Evolutionary conservation across 2,888 invertebrate species (phyloP), one percentile per base, ranked within the genome.

Genomic region (Agonopterix heracliana): DNA sequence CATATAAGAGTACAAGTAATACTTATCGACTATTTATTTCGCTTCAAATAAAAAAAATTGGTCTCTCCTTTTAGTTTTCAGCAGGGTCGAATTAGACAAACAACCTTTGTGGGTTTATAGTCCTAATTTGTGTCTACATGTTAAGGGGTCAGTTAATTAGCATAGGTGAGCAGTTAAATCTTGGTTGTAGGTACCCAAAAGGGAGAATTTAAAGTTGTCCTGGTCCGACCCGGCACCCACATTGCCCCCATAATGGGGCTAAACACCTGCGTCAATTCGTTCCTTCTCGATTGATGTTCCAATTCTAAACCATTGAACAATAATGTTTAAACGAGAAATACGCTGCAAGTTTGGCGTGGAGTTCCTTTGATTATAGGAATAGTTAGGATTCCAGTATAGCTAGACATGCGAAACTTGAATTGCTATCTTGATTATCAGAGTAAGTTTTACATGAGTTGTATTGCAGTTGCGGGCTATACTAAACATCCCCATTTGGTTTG

Each of bases 81-180:
- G 9, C 34, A 34, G n/a, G 47, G 41, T 11, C 42, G 35, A 47
- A 47, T 47, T 47, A 46, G 47, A 35, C 35, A 49, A 45, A 45
- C 49, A 35, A 40, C 44, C 44, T 44, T 2, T 43, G 43, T 9
- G 26, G 36, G 41, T 9, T 13, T 14, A 17, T 35, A 49, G 35
- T 42, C 34, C 45, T 45, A 41, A 47, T 42, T 47, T 47, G 47
- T 47, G 46, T 45, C 36, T 49, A 41, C 47, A 41, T 51, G 44
- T 67, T 69, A 63, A 66, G 63, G 65, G 69, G 66, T 68, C 62
- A 66, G 63, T 66, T 74, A 75, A 75, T 78, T 74, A 71, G 61
- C 58, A 52, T 60, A 64, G 66, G 63, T 58, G 59, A 17, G 65
- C 62, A 69, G 64, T 75, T 71, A 68, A 76, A 69, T 71, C 71